Evolutionary conservation across 2,113 vertebrate genomes (phyloP).

Genomic region (Myotis davidii): DNA sequence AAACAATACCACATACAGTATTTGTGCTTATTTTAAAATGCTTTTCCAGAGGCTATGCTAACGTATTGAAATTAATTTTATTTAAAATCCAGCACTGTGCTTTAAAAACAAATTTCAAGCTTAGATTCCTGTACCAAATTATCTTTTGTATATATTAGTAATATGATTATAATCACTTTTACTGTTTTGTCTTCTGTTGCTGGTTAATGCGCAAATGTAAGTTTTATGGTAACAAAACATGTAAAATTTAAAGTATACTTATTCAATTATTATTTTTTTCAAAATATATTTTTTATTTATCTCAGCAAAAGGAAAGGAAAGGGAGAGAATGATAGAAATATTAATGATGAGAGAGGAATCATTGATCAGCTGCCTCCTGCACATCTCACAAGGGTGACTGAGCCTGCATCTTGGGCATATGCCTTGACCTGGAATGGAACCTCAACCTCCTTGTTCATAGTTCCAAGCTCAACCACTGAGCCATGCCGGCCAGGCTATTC

Average conservation of each 20-base stretch:
- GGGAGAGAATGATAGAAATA: too few species aligned
- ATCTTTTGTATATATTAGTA: not conserved
- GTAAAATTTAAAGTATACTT: not conserved
- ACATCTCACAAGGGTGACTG: too few species aligned
- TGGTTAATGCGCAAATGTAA: conserved; percentile 12
- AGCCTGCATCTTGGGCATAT: too few species aligned
- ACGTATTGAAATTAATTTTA: conserved; percentile 58
- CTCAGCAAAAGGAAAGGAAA: too few species aligned
- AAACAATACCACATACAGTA: conserved; percentile 40
- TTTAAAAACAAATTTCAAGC: conserved; percentile 54
- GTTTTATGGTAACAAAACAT: not conserved
- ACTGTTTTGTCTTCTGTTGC: not conserved
- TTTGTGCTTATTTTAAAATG: conserved; percentile 58
- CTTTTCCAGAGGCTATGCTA: conserved; percentile 36
- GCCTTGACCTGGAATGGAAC: too few species aligned
- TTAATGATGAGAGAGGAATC: too few species aligned
- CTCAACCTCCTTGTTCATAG: too few species aligned
- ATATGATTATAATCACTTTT: conserved; percentile 45
- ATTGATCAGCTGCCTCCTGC: too few species aligned
- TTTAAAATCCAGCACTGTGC: conserved; percentile 28
- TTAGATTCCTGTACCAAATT: not conserved
- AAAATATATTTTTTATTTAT: too few species aligned
- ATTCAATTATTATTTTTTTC: not conserved
- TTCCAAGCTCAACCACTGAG: too few species aligned
- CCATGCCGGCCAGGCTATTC: not conserved